These are phyloP conservation scores for Petrocephalus sullivani DNA, from an alignment of 2,797 vertebrate species.

Conservation along the genomic window DNA sequence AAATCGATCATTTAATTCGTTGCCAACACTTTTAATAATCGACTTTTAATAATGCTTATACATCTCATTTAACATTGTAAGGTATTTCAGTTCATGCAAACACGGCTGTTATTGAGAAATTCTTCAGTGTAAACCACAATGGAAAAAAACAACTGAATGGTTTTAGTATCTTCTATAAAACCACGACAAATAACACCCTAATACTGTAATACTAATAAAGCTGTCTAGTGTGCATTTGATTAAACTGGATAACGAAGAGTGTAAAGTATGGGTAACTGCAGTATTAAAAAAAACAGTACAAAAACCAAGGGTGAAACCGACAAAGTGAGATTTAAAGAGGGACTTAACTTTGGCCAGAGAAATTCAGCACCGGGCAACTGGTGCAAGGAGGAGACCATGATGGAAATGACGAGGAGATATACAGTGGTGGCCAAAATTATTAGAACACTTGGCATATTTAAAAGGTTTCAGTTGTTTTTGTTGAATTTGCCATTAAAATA, in stretches of 20 bases:
- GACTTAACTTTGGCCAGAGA: not conserved
- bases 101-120: not conserved
- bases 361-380: not conserved
- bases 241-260: not conserved
- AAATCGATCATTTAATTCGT: no score
- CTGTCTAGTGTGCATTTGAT: not conserved
- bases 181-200: not conserved
- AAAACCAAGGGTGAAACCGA: not conserved
- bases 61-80: not conserved
- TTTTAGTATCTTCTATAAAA: not conserved
- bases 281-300: not conserved
- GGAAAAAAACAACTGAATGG: not conserved
- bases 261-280: not conserved
- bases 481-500: no score
- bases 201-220: not conserved
- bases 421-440: no score
- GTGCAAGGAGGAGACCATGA: not conserved
- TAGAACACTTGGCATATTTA: no score
- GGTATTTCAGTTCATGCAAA: not conserved
- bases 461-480: no score
- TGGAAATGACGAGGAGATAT: not conserved
- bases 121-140: not conserved
- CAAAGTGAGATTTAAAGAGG: not conserved
- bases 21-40: no score
- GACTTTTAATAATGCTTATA: no score